These are phyloP conservation scores for Phaethon lepturus DNA, from an alignment of 2,113 vertebrate genomes.

Conservation along the genomic window DNA sequence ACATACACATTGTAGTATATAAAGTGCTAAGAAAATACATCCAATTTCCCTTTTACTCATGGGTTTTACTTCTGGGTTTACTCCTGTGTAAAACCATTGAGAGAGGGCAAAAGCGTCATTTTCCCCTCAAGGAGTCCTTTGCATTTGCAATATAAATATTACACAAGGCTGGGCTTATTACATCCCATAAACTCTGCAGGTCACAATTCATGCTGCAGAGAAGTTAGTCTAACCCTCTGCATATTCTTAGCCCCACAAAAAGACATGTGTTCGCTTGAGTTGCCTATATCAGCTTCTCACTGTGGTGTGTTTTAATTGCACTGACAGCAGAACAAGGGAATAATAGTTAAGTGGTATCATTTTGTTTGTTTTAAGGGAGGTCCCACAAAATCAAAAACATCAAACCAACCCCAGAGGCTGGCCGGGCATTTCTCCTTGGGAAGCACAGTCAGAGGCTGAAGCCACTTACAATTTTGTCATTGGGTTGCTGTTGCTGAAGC, in stretches of 20 bases:
- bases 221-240: neutral
- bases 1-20: neutral
- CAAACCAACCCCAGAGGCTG: neutral
- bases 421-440: neutral
- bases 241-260: neutral
- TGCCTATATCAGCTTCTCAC: neutral
- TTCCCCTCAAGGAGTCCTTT: neutral
- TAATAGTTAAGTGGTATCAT: neutral
- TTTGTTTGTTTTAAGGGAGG: neutral
- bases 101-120: neutral
- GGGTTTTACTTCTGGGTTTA: neutral
- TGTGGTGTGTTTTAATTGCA: neutral
- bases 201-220: neutral
- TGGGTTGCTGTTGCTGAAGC: slow-evolving; percentile 95
- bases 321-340: neutral
- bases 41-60: neutral
- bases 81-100: neutral
- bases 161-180: neutral
- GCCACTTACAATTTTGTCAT: slow-evolving; percentile 94
- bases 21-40: neutral
- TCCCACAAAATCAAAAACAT: neutral
- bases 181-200: neutral
- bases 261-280: neutral
- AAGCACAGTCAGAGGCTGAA: neutral
- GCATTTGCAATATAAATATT: neutral